Evolutionary conservation across 2,113 vertebrate species (phyloP).

Genomic region (Tylochromis polylepis): DNA sequence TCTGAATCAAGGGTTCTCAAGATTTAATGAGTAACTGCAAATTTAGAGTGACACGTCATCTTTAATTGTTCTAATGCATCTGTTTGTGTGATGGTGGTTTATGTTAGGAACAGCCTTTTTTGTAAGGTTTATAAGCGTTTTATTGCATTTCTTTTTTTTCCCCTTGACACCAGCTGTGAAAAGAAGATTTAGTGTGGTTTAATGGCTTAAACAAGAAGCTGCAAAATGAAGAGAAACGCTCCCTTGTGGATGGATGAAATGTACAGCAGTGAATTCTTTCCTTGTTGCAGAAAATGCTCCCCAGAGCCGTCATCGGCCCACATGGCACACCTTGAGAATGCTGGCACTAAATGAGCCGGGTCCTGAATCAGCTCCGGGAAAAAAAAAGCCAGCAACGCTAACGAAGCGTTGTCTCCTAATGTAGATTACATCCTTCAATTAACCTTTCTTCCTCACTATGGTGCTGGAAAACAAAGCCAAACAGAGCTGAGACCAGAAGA

Average conservation of each 20-base stretch:
- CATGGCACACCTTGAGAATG: neutral
- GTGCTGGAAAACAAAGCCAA: neutral
- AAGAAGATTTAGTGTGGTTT: neutral
- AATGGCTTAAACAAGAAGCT: neutral
- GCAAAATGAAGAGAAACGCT: neutral
- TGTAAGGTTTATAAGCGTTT: neutral
- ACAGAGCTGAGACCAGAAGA: neutral
- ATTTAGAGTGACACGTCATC: neutral
- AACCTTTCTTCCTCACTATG: slow-evolving; percentile 12
- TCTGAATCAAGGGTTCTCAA: neutral
- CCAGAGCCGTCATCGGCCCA: fast-evolving
- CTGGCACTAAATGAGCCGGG: neutral
- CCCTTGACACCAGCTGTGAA: neutral
- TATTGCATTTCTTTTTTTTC: neutral
- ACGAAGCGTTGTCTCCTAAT: neutral
- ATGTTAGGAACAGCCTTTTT: neutral
- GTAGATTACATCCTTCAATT: slow-evolving; percentile 13
- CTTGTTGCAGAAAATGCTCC: neutral
- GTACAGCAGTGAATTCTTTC: neutral
- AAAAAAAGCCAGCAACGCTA: neutral
- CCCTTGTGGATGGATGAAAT: neutral
- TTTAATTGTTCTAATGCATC: neutral
- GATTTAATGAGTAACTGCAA: neutral
- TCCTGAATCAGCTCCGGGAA: fast-evolving
- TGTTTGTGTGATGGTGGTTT: neutral